A percentile compares a stretch with the other conserved stretches of the same genome.
phyloP scores from a whole-genome alignment of 2,113 vertebrate species.

The Procavia capensis region DNA sequence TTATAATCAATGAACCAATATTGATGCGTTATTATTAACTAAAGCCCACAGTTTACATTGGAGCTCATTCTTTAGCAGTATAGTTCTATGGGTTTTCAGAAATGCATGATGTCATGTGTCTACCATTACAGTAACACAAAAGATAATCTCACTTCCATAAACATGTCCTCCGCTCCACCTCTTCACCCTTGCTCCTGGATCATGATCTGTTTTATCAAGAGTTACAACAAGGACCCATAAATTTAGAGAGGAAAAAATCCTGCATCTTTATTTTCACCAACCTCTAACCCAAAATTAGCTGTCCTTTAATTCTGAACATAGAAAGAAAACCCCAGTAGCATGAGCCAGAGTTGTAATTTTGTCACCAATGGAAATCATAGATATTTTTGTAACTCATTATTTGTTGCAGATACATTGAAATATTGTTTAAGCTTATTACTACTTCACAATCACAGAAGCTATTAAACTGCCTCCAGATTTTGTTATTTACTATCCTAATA shows the following conservation, averaged over 20 bases:
- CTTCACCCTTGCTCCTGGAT: not conserved
- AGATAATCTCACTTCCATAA: not conserved
- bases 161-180: not conserved
- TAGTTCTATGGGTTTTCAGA: not conserved
- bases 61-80: not conserved
- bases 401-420: conserved; percentile 67
- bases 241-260: not conserved
- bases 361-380: conserved; percentile 61
- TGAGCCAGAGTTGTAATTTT: conserved; percentile 48
- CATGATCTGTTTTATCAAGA: not conserved
- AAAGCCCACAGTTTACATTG: not conserved
- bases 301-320: conserved; percentile 45
- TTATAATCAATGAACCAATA: not conserved
- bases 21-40: not conserved
- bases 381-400: conserved; percentile 71
- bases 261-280: conserved; percentile 34
- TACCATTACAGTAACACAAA: not conserved
- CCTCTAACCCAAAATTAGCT: conserved; percentile 34
- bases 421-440: conserved; percentile 74
- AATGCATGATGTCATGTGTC: not conserved
- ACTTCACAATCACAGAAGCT: conserved; percentile 68
- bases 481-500: conserved; percentile 75
- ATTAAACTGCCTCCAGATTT: conserved; percentile 54
- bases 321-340: conserved; percentile 6
- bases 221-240: not conserved